Conservation (phyloP, 2,797 vertebrate species). For the Sebastes wilsoni region DNA sequence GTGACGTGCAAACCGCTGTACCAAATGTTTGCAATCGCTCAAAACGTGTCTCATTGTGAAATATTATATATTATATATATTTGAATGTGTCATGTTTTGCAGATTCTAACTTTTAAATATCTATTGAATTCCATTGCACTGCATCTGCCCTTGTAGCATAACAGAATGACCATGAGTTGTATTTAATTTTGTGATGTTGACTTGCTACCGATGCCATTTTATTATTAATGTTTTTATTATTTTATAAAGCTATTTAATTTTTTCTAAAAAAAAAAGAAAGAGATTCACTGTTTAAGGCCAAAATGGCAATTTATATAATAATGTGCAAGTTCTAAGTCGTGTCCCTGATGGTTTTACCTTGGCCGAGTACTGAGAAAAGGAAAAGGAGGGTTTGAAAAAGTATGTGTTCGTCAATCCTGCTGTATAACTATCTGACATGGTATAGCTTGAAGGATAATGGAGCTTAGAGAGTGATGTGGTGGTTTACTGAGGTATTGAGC, state of each 20-base stretch:
- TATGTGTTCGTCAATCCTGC: constrained; percentile 41
- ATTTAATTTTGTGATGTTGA: constrained; percentile 69
- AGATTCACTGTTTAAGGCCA: constrained; percentile 34
- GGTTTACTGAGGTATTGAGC: constrained; percentile 22
- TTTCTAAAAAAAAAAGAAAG: background rate
- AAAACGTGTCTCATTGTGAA: constrained; percentile 77
- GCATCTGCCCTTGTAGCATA: constrained; percentile 80
- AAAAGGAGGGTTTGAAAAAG: constrained; percentile 26
- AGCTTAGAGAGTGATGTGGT: constrained; percentile 27
- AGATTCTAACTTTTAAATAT: constrained; percentile 64
- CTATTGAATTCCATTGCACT: constrained; percentile 75
- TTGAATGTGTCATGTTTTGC: constrained; percentile 77
- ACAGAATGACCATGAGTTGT: constrained; percentile 67
- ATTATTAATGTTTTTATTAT: constrained; percentile 6
- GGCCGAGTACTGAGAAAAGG: constrained; percentile 17
- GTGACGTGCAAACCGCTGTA: constrained; percentile 67
- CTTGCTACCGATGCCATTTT: constrained; percentile 55
- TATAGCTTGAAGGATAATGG: constrained; percentile 47
- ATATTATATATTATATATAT: constrained; percentile 73
- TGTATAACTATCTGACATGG: constrained; percentile 47
- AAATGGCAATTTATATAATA: constrained; percentile 39
- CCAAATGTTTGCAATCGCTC: constrained; percentile 70
- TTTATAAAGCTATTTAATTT: constrained; percentile 17
- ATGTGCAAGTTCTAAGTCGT: constrained; percentile 37
- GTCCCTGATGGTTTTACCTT: constrained; percentile 37